Percentiles rank a stretch among this genome's conserved stretches.
Conservation (phyloP, 1,140 invertebrate genomes). For the Monomorium pharaonis region DNA sequence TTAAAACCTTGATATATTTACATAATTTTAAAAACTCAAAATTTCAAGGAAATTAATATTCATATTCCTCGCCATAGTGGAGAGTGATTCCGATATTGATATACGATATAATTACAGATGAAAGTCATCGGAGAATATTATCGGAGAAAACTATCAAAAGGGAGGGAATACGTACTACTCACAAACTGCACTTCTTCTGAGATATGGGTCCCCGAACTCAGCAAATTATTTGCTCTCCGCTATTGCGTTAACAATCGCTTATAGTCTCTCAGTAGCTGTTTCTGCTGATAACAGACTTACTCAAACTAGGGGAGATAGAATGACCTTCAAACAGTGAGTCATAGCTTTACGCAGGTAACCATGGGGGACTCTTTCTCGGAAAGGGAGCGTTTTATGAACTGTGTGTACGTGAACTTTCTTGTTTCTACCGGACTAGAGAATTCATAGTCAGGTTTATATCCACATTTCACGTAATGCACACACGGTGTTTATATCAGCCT, state of each 20-base stretch:
- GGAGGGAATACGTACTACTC: neutral
- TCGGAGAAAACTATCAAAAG: conserved; percentile 20
- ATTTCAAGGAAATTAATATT: conserved; percentile 23
- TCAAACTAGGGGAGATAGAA: conserved; percentile 56
- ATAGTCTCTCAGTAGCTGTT: conserved; percentile 45
- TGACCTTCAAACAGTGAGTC: conserved; percentile 51
- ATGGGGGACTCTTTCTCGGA: conserved; percentile 48
- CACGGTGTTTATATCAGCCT: conserved; percentile 25
- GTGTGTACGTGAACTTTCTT: conserved; percentile 33
- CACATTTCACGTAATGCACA: conserved; percentile 43
- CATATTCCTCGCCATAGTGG: neutral
- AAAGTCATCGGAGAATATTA: neutral
- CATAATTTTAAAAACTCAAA: neutral
- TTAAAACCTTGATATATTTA: neutral
- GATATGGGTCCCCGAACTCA: conserved; percentile 17
- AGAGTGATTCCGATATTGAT: neutral
- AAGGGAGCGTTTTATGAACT: conserved; percentile 48
- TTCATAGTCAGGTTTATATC: conserved; percentile 28
- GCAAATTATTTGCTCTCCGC: conserved; percentile 40
- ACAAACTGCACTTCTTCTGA: conserved; percentile 36
- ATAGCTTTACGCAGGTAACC: conserved; percentile 56
- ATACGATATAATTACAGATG: conserved; percentile 4
- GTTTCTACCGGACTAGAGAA: conserved; percentile 44
- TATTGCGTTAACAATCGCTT: conserved; percentile 31
- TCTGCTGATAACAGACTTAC: conserved; percentile 52